These are phyloP conservation scores for Saccostrea glomerata DNA, from an alignment of 1,140 invertebrate genomes.

Conservation along the genomic window DNA sequence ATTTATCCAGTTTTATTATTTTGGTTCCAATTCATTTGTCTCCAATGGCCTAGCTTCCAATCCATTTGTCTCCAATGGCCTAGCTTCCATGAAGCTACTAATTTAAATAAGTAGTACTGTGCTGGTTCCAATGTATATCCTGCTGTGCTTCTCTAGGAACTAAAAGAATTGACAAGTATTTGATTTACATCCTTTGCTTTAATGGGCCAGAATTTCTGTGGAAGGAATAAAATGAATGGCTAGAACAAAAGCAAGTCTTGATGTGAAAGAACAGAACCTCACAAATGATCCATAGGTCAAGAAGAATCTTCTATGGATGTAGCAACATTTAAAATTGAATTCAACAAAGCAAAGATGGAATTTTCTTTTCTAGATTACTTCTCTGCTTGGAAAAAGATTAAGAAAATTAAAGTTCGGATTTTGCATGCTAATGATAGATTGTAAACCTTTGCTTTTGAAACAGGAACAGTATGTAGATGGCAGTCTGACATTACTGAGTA, in stretches of 20 bases:
- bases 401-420: conserved; percentile 9
- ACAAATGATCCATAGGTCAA: conserved; percentile 40
- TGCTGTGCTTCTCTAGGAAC: conserved; percentile 57
- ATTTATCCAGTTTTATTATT: too few species aligned
- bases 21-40: too few species aligned
- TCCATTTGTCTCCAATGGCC: conserved; percentile 33
- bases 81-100: conserved; percentile 41
- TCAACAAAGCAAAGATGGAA: neutral
- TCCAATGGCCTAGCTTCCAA: neutral
- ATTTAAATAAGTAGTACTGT: conserved; percentile 46
- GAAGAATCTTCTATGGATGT: neutral
- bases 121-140: conserved; percentile 46
- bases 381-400: conserved; percentile 11
- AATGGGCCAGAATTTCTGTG: conserved; percentile 44
- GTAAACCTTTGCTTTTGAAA: neutral
- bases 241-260: neutral
- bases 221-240: neutral
- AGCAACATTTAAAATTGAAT: neutral
- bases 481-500: neutral
- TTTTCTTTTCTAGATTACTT: neutral
- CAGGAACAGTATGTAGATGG: neutral
- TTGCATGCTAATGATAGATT: neutral
- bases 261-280: too few species aligned
- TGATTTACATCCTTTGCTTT: neutral
- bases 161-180: neutral